phyloP scores from a whole-genome alignment of 2,113 vertebrate genomes.

The Seriola aureovittata region DNA sequence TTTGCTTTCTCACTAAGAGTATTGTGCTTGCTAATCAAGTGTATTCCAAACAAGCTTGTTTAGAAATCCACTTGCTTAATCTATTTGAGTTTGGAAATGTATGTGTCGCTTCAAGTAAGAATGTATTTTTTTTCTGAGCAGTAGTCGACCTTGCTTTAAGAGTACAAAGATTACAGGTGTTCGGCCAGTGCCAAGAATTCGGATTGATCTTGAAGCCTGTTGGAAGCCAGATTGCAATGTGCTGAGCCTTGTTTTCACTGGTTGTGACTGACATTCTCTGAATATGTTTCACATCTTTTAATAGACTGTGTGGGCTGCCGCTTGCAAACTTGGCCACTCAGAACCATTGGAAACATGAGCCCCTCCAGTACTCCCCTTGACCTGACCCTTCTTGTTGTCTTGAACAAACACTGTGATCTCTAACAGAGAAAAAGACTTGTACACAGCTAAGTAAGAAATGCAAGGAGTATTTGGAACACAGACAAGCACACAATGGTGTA shows the following conservation, averaged over 20 bases:
- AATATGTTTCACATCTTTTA: slow-evolving; percentile 83
- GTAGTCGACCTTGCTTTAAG: slow-evolving; percentile 33
- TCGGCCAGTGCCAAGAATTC: slow-evolving; percentile 30
- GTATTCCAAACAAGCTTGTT: neutral
- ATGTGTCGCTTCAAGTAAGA: neutral
- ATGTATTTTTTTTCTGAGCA: neutral
- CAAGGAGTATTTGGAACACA: slow-evolving; percentile 24
- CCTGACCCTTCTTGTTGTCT: slow-evolving; percentile 63
- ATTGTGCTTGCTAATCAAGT: neutral
- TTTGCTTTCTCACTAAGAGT: neutral
- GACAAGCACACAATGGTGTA: slow-evolving; percentile 14
- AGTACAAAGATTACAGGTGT: slow-evolving; percentile 52
- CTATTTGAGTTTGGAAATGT: neutral
- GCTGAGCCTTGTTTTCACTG: slow-evolving; percentile 59
- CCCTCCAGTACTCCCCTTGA: slow-evolving; percentile 52
- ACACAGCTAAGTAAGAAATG: slow-evolving; percentile 24
- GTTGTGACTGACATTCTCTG: slow-evolving; percentile 76
- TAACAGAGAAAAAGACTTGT: slow-evolving; percentile 56
- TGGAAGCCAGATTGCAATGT: slow-evolving; percentile 30
- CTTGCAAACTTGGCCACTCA: slow-evolving; percentile 63
- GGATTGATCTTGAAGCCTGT: slow-evolving; percentile 34
- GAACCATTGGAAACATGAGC: slow-evolving; percentile 73
- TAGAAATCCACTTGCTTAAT: neutral
- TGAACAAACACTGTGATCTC: slow-evolving; percentile 62
- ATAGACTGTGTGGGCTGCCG: slow-evolving; percentile 70